phyloP scores from a whole-genome alignment of 2,113 vertebrate genomes.

The Epinephelus cyanopodus region DNA sequence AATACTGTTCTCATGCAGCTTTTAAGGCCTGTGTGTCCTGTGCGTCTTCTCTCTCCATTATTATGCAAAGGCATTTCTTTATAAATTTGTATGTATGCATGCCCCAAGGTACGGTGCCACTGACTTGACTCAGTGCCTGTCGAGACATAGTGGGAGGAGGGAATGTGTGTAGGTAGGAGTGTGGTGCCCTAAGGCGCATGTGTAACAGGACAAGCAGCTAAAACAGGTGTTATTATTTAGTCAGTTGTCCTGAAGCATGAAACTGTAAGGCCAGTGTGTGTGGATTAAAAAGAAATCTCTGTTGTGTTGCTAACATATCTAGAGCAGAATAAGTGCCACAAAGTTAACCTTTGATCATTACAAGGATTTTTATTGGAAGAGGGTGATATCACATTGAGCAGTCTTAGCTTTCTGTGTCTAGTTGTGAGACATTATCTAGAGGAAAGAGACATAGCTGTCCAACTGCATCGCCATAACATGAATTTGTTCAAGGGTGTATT shows the following conservation, averaged over 20 bases:
- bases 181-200: not conserved
- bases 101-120: not conserved
- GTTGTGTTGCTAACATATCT: not conserved
- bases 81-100: not conserved
- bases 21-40: not conserved
- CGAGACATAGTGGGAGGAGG: constrained; percentile 19
- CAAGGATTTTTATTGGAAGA: not conserved
- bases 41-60: not conserved
- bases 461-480: constrained; percentile 15
- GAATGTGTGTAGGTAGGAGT: constrained; percentile 14
- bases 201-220: constrained; percentile 24
- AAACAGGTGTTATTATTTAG: constrained; percentile 23
- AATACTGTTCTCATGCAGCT: not conserved
- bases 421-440: not conserved
- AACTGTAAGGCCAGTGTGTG: not conserved
- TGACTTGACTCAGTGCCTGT: constrained; percentile 40
- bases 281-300: not conserved
- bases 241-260: not conserved
- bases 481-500: constrained; percentile 11
- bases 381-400: not conserved
- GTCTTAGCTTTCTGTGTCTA: not conserved
- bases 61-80: not conserved
- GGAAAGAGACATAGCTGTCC: not conserved
- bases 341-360: not conserved
- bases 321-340: not conserved